Conservation (phyloP, 1,140 invertebrate species). For the Drosophila pachea region DNA sequence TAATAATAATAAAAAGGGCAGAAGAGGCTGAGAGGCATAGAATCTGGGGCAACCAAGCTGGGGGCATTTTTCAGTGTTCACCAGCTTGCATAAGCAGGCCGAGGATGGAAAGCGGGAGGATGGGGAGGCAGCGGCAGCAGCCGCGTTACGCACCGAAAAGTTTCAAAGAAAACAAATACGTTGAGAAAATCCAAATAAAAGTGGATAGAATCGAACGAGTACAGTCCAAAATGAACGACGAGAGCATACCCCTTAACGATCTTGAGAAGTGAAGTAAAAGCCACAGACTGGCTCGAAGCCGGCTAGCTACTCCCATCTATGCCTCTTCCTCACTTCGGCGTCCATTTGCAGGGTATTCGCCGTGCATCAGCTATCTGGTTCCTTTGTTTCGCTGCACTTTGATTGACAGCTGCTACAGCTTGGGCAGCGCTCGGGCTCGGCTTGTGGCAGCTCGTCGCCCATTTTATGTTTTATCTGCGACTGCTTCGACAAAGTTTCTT, state of each 20-base stretch:
- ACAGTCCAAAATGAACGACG: slow-evolving; percentile 15
- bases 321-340: background rate
- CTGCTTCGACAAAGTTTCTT: slow-evolving; percentile 54
- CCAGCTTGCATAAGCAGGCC: slow-evolving; percentile 70
- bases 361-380: slow-evolving; percentile 7
- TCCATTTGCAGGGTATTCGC: slow-evolving; percentile 15
- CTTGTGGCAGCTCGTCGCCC: slow-evolving; percentile 46
- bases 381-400: slow-evolving; percentile 50
- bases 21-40: slow-evolving; percentile 29
- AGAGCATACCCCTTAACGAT: too few relatives aligned
- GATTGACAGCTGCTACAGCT: slow-evolving; percentile 72
- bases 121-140: slow-evolving; percentile 11
- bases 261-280: too few relatives aligned
- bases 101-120: slow-evolving; percentile 3
- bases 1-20: slow-evolving; percentile 41
- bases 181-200: slow-evolving; percentile 11
- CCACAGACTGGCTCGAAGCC: background rate
- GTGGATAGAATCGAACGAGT: background rate
- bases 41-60: slow-evolving; percentile 75
- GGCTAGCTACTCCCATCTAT: too few relatives aligned
- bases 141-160: slow-evolving; percentile 59
- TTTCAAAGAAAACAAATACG: slow-evolving; percentile 52
- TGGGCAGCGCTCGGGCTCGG: slow-evolving; percentile 41
- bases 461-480: slow-evolving; percentile 60
- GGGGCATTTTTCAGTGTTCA: slow-evolving; percentile 61